A percentile compares a stretch with the other conserved stretches of the same genome.
phyloP scores from a whole-genome alignment of 2,113 vertebrate species.

The Tragelaphus imberbis region DNA sequence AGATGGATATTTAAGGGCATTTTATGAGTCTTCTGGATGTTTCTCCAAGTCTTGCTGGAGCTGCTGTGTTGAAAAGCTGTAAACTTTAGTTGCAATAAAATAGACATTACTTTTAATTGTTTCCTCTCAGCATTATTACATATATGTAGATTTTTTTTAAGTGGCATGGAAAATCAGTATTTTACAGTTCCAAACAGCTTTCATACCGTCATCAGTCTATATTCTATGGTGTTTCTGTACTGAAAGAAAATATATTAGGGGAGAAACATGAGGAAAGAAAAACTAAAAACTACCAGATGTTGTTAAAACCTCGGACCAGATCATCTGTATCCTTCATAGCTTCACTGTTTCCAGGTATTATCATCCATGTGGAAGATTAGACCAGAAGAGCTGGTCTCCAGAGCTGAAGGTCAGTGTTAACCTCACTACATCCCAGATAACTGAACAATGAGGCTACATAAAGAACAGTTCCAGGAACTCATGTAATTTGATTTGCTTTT shows the following conservation, averaged over 20 bases:
- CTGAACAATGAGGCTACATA: not conserved
- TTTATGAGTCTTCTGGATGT: constrained; percentile 62
- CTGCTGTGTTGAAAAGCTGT: constrained; percentile 49
- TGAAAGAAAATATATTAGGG: not conserved
- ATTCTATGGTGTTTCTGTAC: not conserved
- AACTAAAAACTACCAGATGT: not conserved
- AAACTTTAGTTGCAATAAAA: constrained; percentile 36
- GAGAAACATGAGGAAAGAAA: not conserved
- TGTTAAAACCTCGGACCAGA: not conserved
- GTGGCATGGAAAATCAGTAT: not conserved
- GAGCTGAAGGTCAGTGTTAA: not conserved
- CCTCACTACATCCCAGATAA: not conserved
- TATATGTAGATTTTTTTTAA: not conserved
- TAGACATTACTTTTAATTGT: constrained; percentile 51
- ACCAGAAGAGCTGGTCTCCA: not conserved
- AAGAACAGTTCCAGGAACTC: not conserved
- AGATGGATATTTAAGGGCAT: constrained; percentile 62
- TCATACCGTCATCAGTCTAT: not conserved
- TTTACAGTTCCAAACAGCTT: not conserved
- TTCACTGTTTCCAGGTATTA: not conserved
- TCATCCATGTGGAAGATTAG: not conserved
- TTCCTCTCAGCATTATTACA: constrained; percentile 54
- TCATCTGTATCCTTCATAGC: not conserved
- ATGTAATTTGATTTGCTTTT: not conserved
- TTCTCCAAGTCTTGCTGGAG: constrained; percentile 65